These are phyloP conservation scores for Drosophila prostipennis DNA, from an alignment of 2,888 invertebrate genomes.

Conservation along the genomic window DNA sequence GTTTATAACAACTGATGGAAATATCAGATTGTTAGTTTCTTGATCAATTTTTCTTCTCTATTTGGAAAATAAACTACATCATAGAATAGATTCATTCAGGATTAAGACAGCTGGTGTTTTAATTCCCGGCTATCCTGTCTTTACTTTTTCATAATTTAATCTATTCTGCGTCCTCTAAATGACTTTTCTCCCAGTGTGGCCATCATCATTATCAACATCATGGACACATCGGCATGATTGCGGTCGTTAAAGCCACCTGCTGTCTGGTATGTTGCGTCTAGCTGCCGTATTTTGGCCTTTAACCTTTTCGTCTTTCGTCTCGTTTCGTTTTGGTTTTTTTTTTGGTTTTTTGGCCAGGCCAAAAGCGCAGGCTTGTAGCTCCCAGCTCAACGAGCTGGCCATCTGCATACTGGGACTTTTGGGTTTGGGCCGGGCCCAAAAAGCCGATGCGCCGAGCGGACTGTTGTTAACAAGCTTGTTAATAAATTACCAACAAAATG, in stretches of 20 bases:
- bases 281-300: constrained; percentile 70
- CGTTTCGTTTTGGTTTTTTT: neutral
- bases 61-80: accelerated
- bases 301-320: constrained; percentile 57
- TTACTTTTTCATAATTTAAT: too few species aligned
- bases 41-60: too few species aligned
- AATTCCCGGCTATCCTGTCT: neutral
- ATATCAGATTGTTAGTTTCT: too few species aligned
- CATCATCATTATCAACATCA: constrained; percentile 44
- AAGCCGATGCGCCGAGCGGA: constrained; percentile 49
- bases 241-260: constrained; percentile 68
- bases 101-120: neutral
- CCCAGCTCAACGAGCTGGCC: constrained; percentile 3
- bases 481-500: constrained; percentile 80
- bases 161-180: too few species aligned
- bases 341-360: constrained; percentile 28
- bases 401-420: constrained; percentile 38
- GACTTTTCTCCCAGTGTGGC: constrained; percentile 23
- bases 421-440: constrained; percentile 27
- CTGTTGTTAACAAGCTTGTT: constrained; percentile 79
- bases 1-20: too few species aligned
- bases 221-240: constrained; percentile 41
- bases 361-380: constrained; percentile 49
- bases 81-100: neutral
- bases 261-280: constrained; percentile 47